Evolutionary conservation across 2,113 vertebrate genomes (phyloP).

Genomic region (Apus apus): DNA sequence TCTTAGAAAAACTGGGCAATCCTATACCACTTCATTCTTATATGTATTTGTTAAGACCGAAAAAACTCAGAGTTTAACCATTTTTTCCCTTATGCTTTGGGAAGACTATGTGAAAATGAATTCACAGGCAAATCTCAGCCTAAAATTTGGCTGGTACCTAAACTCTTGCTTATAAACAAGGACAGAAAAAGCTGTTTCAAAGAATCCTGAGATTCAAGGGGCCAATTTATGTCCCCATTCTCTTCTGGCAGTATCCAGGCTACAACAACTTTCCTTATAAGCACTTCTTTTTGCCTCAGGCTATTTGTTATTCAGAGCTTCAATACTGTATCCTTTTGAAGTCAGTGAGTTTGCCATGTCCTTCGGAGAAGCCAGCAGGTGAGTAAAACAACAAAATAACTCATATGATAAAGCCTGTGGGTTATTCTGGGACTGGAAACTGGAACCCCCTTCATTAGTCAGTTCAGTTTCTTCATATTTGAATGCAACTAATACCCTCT

Average conservation of each 20-base stretch:
- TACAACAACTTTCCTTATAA: neutral
- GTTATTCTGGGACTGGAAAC: neutral
- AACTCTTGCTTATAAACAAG: neutral
- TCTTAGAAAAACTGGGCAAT: neutral
- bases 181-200: neutral
- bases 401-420: neutral
- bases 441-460: neutral
- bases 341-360: neutral
- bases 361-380: neutral
- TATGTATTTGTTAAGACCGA: neutral
- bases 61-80: neutral
- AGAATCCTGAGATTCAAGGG: neutral
- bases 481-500: rapidly evolving
- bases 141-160: neutral
- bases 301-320: neutral
- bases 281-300: neutral
- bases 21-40: neutral
- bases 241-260: neutral
- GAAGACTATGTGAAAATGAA: neutral
- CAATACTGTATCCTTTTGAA: neutral
- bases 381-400: neutral
- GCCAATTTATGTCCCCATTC: neutral
- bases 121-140: neutral
- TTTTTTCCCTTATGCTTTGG: neutral
- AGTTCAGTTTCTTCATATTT: neutral